Evolutionary conservation across 2,888 invertebrate genomes (phyloP).

Genomic region (Terebella lapidaria): DNA sequence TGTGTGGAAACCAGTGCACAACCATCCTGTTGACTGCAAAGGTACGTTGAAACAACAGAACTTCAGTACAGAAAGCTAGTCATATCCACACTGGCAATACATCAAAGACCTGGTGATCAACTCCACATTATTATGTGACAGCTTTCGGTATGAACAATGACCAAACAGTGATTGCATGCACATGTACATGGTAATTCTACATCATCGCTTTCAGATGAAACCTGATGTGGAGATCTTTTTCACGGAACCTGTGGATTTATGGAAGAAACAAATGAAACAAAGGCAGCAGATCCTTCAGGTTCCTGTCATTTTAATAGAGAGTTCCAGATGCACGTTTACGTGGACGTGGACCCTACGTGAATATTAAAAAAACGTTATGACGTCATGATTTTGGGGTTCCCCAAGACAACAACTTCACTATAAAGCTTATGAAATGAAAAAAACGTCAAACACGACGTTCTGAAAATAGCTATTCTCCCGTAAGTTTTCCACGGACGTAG

Average conservation of each 20-base stretch:
- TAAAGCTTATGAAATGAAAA: too few relatives aligned
- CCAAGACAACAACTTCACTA: too few relatives aligned
- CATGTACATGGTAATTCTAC: too few relatives aligned
- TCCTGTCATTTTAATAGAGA: not conserved
- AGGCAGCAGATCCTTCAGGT: constrained; percentile 22
- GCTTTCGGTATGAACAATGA: not conserved
- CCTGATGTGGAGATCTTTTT: constrained; percentile 43
- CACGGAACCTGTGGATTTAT: constrained; percentile 32
- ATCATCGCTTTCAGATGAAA: constrained; percentile 32
- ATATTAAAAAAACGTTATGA: not conserved
- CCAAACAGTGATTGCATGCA: not conserved
- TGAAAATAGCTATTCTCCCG: not conserved
- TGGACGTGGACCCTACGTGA: too few relatives aligned
- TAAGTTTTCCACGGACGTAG: too few relatives aligned
- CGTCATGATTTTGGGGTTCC: not conserved
- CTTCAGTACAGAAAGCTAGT: too few relatives aligned
- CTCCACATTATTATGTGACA: not conserved
- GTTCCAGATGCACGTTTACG: not conserved
- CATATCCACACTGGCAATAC: too few relatives aligned
- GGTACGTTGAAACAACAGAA: too few relatives aligned
- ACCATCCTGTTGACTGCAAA: constrained; percentile 31
- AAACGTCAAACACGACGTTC: too few relatives aligned
- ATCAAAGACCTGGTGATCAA: not conserved
- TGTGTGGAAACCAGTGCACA: constrained; percentile 34
- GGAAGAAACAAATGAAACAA: constrained; percentile 33